Evolutionary conservation across 2,888 invertebrate genomes (phyloP).

Genomic region (Nomada flava): DNA sequence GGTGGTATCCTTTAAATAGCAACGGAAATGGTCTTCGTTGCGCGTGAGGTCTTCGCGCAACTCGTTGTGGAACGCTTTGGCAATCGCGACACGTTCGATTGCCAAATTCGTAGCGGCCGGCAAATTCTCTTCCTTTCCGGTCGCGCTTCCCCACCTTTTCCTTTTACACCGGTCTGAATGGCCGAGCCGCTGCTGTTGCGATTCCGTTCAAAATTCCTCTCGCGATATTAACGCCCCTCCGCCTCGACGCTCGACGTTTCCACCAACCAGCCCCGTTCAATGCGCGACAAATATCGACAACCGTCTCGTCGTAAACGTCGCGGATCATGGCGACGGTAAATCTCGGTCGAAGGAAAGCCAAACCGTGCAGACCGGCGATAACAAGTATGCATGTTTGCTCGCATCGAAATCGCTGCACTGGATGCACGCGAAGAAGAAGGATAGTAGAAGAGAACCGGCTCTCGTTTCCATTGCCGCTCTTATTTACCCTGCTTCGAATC

Average conservation of each 20-base stretch:
- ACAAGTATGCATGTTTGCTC: constrained; percentile 38
- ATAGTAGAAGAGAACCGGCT: not conserved
- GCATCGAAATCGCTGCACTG: constrained; percentile 47
- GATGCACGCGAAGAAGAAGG: not conserved
- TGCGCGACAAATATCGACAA: constrained; percentile 23
- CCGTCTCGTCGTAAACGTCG: constrained; percentile 38
- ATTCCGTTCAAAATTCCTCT: constrained; percentile 15
- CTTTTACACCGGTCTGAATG: constrained; percentile 6
- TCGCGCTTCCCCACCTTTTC: constrained; percentile 27
- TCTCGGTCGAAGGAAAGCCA: constrained; percentile 18
- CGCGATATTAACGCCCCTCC: constrained; percentile 5
- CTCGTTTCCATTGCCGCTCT: constrained; percentile 25
- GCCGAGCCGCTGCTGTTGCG: too few species aligned
- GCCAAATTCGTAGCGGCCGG: constrained; percentile 51
- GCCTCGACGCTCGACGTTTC: not conserved
- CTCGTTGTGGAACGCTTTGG: constrained; percentile 21
- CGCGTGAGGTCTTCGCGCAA: constrained; percentile 32
- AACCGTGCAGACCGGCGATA: constrained; percentile 38
- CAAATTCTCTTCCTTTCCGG: constrained; percentile 58
- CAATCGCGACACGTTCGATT: constrained; percentile 51
- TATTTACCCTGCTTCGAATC: constrained; percentile 56
- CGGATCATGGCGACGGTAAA: constrained; percentile 53
- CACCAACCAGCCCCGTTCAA: not conserved
- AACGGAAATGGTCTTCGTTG: constrained; percentile 8
- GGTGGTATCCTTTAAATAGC: not conserved